Conservation (phyloP, 2,888 invertebrate species). For the Parnassius glacialis region DNA sequence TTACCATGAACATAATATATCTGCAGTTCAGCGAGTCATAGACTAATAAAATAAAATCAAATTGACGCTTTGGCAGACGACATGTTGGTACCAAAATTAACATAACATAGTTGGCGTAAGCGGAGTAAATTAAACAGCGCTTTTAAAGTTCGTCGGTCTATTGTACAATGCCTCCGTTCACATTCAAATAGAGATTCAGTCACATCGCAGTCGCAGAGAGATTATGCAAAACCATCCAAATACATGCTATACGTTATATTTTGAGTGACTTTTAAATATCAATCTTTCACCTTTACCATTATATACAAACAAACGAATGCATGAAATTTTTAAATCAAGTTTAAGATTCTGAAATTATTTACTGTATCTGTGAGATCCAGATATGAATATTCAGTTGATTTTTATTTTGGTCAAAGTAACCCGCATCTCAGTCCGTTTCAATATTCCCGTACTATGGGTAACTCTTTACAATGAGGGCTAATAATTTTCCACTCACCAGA, state of each 20-base stretch:
- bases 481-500: too few relatives aligned
- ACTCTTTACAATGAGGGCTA: constrained; percentile 16
- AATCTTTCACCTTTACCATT: too few relatives aligned
- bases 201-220: constrained; percentile 33
- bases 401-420: constrained; percentile 27
- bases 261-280: too few relatives aligned
- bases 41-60: constrained; percentile 65
- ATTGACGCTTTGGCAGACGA: constrained; percentile 53
- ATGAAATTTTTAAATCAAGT: constrained; percentile 18
- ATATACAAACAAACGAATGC: neutral
- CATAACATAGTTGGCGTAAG: constrained; percentile 60
- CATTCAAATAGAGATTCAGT: constrained; percentile 36
- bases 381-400: constrained; percentile 20
- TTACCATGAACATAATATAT: constrained; percentile 47
- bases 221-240: constrained; percentile 14
- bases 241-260: neutral
- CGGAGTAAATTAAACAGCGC: constrained; percentile 40
- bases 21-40: constrained; percentile 46
- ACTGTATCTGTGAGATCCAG: constrained; percentile 11
- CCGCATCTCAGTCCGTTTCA: constrained; percentile 18
- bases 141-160: constrained; percentile 63
- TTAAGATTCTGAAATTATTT: constrained; percentile 22
- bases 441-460: constrained; percentile 19
- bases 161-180: constrained; percentile 56
- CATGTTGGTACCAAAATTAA: constrained; percentile 59